Conservation (phyloP, 1,140 invertebrate species). For the Papilio helenus region DNA sequence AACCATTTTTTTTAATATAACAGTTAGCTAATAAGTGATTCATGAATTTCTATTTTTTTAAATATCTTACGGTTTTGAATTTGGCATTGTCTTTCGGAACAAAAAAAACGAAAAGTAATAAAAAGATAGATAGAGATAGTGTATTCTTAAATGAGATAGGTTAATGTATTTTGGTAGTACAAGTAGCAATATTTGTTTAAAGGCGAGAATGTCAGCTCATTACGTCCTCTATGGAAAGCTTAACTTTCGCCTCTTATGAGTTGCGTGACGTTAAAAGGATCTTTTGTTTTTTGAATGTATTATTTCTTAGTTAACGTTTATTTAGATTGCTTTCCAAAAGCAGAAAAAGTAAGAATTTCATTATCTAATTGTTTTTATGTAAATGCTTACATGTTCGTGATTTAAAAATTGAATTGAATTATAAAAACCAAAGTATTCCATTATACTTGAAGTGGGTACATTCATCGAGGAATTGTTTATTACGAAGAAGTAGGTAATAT, state of each 20-base stretch:
- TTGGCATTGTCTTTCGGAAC: slow-evolving; percentile 60
- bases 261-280: slow-evolving; percentile 53
- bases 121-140: slow-evolving; percentile 28
- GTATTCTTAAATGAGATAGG: not conserved
- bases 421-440: too few relatives aligned
- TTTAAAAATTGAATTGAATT: not conserved
- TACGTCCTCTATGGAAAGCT: slow-evolving; percentile 58
- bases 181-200: slow-evolving; percentile 18
- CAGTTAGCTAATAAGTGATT: slow-evolving; percentile 59
- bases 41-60: slow-evolving; percentile 44
- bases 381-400: not conserved
- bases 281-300: slow-evolving; percentile 32
- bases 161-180: slow-evolving; percentile 11
- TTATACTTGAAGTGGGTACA: too few relatives aligned
- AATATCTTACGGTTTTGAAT: slow-evolving; percentile 59
- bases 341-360: not conserved
- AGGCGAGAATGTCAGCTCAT: slow-evolving; percentile 35
- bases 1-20: slow-evolving; percentile 69
- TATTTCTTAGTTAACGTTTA: not conserved
- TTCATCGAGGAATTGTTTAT: too few relatives aligned
- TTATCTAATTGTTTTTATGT: not conserved
- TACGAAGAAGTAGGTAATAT: too few relatives aligned
- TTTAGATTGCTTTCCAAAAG: not conserved
- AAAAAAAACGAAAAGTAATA: slow-evolving; percentile 41
- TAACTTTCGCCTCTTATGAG: slow-evolving; percentile 58